A percentile compares a stretch with the other conserved stretches of the same genome.
These are phyloP conservation scores for Byasa hedistus DNA, from an alignment of 2,888 invertebrate genomes.

Conservation along the genomic window DNA sequence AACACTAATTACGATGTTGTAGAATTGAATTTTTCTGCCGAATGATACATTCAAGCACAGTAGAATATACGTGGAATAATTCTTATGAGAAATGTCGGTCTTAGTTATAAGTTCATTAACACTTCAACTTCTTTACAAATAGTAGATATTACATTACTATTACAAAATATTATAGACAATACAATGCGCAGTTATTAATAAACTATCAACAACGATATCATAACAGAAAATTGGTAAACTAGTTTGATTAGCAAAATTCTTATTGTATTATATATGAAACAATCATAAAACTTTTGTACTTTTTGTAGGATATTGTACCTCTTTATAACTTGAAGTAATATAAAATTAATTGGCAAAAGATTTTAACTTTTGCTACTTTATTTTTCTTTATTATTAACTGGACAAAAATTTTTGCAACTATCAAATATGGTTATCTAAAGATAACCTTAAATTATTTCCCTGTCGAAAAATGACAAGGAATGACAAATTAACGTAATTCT, in stretches of 20 bases:
- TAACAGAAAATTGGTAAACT: too few relatives aligned
- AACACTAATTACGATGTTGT: not conserved
- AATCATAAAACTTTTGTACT: not conserved
- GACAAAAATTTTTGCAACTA: not conserved
- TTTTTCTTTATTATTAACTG: not conserved
- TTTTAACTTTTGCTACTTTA: too few relatives aligned
- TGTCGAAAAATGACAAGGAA: too few relatives aligned
- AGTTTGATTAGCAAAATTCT: too few relatives aligned
- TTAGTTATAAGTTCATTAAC: not conserved
- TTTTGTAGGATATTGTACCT: not conserved
- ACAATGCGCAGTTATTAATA: too few relatives aligned
- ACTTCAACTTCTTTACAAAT: not conserved
- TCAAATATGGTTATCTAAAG: not conserved
- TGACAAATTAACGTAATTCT: too few relatives aligned
- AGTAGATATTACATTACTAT: too few relatives aligned
- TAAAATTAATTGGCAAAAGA: too few relatives aligned
- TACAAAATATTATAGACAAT: too few relatives aligned
- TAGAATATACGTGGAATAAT: not conserved
- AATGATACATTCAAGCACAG: not conserved
- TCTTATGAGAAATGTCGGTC: not conserved
- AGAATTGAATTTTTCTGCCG: not conserved
- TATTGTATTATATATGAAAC: too few relatives aligned
- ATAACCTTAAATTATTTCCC: not conserved
- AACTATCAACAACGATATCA: too few relatives aligned
- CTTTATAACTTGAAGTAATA: not conserved